Percentiles rank a stretch among this genome's conserved stretches.
phyloP scores from a whole-genome alignment of 2,113 vertebrate species.

The Phasianus colchicus region DNA sequence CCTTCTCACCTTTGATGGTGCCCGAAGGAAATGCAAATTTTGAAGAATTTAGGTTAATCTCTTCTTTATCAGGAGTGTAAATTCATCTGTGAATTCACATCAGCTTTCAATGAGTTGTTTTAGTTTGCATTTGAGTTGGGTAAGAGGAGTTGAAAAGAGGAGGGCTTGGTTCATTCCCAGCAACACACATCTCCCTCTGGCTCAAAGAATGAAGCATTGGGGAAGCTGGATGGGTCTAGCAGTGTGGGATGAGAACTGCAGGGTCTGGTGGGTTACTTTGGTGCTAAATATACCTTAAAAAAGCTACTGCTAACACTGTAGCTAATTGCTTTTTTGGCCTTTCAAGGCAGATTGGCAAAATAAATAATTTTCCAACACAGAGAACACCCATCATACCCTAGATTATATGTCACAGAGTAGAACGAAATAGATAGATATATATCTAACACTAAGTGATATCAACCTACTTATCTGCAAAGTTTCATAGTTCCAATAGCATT shows the following conservation, averaged over 20 bases:
- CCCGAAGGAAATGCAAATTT: background rate
- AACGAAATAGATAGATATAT: background rate
- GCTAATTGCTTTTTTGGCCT: too few species aligned
- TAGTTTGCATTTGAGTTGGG: background rate
- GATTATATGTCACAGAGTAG: background rate
- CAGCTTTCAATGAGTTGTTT: background rate
- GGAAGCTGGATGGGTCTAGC: background rate
- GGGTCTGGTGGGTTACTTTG: accelerated
- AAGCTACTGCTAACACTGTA: background rate
- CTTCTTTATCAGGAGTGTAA: background rate
- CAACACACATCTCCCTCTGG: background rate
- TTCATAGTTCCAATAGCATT: background rate
- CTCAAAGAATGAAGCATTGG: background rate
- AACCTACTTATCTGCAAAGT: accelerated
- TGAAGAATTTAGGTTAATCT: background rate
- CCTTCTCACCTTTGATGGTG: background rate
- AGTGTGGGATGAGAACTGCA: background rate
- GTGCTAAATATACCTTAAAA: background rate
- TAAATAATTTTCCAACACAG: background rate
- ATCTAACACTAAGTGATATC: background rate
- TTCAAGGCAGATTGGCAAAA: background rate
- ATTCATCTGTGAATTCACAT: background rate
- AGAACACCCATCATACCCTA: background rate
- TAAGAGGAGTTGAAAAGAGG: background rate
- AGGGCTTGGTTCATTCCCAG: background rate